Base-by-base conservation (phyloP, 37 sponge, comb jelly and placozoan genomes). In the Tethya wilhelma region DNA sequence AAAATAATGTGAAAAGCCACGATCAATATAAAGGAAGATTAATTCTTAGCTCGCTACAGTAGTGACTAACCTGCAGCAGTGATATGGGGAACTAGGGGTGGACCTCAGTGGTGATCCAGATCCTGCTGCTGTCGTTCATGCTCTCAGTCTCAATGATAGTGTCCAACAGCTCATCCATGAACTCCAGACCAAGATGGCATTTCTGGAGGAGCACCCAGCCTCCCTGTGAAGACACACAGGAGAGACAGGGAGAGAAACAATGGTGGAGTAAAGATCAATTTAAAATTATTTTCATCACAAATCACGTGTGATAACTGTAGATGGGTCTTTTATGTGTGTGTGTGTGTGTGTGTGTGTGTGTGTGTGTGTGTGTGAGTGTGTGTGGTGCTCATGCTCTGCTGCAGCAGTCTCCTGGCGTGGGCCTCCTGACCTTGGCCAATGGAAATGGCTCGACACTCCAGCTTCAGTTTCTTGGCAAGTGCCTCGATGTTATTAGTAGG, bases 361-460 rank as follows among this genome's bases (percentile, higher is more conserved):
- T 28, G 1, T 30, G 14, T 4, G 12, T 43, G 28, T 4, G 9
- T 20, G 4, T 59, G 41, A 1, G 17, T 7, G 64, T 85, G 84
- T 73, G 90, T 91, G 0, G 56, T 46, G 49, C 82, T 66, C 83
- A 96, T 96, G 78, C 93, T 77, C 62, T 97, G 93, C 37, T 86
- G 86, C 36, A 97, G 90, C 32, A 93, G 87, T 25, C 96, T 90
- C 43, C 98, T 76, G 0, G 98, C 98, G 69, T 97, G 98, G 42
- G 95, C 90, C 57, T 94, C 98, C 79, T 97, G 98, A 0, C 98
- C 98, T 46, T 97, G 98, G 0, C 98, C 98, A 95, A 97, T 97
- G n/a, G 93, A 93, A 36, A 97, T 90, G 49, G 98, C 85, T 7
- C 53, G 74, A 42, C 93, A 97, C 56, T 89, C 94, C 60, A 96